These are phyloP conservation scores for Noctilio leporinus DNA, from an alignment of 2,113 vertebrate genomes.

Conservation along the genomic window DNA sequence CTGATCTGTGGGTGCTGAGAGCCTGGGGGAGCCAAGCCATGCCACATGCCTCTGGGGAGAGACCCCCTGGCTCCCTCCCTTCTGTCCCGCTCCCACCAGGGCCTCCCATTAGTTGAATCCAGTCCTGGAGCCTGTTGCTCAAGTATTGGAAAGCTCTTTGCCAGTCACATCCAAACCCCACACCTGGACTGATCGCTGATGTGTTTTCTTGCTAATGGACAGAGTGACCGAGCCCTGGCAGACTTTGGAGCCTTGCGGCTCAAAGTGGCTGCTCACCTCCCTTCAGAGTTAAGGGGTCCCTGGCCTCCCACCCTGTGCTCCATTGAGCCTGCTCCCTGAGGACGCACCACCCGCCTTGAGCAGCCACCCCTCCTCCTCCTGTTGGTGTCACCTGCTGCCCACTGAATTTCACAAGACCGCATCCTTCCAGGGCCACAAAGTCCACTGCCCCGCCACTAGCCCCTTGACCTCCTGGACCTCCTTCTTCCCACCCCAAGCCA, in stretches of 20 bases:
- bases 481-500: neutral
- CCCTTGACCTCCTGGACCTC: neutral
- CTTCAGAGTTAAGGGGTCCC: neutral
- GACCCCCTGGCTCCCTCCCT: neutral
- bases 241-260: neutral
- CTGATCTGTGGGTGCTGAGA: neutral
- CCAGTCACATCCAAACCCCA: neutral
- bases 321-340: neutral
- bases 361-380: neutral
- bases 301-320: neutral
- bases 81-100: accelerated
- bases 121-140: neutral
- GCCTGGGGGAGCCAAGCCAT: neutral
- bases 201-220: neutral
- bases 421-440: neutral
- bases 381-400: accelerated
- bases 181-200: neutral
- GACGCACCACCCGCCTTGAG: neutral
- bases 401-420: neutral
- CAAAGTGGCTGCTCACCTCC: neutral
- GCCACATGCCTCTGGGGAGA: neutral
- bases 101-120: accelerated
- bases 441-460: neutral
- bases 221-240: neutral
- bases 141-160: neutral